Base-by-base conservation (phyloP, 2,888 invertebrate genomes). In the Tipula unca region DNA sequence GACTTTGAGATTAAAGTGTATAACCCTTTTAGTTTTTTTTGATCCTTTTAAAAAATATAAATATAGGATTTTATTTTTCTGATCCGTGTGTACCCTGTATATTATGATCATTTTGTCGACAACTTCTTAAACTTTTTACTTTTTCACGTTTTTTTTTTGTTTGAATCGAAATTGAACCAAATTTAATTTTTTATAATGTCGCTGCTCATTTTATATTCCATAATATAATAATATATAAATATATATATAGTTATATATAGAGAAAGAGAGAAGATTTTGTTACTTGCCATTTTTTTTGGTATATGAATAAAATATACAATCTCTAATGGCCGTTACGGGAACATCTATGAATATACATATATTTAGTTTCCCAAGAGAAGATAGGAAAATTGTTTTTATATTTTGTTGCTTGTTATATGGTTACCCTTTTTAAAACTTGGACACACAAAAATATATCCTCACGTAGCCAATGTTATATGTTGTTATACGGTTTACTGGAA, bases 301-400 rank as follows among this genome's bases (percentile, higher is more conserved):
- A 48, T 86, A 86, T 86, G 86, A 86, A 86, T 86, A 86, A 86
- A 85, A 85, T 69, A 69, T 82, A 86, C 85, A 85, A 69, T 42
- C 54, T 84, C 39, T 86, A 86, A 86, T 86, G 86, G 85, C 69
- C 83, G 85, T 86, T 86, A 84, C 29, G 86, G 86, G 86, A 86
- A 82, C 85, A 39, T 6, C 29, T 14, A 10, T 25, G 13, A 29
- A 82, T 29, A 82, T 29, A 29, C 10, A 82, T 69, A 10, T 29
- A 82, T 82, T 13, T 82, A 82, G 82, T 29, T 29, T 85, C 83
- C 85, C 85, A 82, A 42, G 20, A 82, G 85, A 83, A 42, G 35
- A 42, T 39, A 42, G 39, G 39, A 10, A 83, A 83, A 32, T 83
- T 83, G 83, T 32, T 83, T 83, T 83, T 32, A 82, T 29, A 82